Conservation (phyloP, 2,113 vertebrate genomes). For the Coregonus clupeaformis region DNA sequence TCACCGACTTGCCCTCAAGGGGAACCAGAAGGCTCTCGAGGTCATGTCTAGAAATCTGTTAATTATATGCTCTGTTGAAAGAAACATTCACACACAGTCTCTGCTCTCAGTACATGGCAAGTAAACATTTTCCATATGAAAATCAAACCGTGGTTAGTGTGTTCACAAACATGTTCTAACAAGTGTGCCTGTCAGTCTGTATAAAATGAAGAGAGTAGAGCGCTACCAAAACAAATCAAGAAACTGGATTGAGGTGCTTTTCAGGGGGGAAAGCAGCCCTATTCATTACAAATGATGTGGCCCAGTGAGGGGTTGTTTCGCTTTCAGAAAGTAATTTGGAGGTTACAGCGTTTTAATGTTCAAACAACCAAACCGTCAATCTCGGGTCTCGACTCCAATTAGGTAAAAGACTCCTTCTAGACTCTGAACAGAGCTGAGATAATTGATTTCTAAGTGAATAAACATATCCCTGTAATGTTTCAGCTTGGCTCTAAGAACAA, state of each 20-base stretch:
- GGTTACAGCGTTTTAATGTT: constrained; percentile 8
- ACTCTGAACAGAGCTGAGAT: constrained; percentile 21
- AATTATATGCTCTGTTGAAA: constrained; percentile 37
- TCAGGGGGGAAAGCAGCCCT: not conserved
- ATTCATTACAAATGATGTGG: not conserved
- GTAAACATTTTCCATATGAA: constrained; percentile 13
- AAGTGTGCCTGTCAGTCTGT: not conserved
- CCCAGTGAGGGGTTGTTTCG: not conserved
- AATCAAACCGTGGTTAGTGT: not conserved
- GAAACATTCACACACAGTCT: constrained; percentile 5
- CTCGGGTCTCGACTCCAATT: constrained; percentile 31
- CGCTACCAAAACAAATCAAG: not conserved
- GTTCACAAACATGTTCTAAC: not conserved
- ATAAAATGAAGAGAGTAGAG: not conserved
- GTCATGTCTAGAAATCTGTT: constrained; percentile 25
- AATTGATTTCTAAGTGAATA: constrained; percentile 36
- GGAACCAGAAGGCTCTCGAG: not conserved
- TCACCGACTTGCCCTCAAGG: no score
- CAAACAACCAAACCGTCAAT: constrained; percentile 21
- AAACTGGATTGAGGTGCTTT: not conserved
- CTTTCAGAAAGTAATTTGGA: constrained; percentile 9
- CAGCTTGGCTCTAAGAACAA: constrained; percentile 14
- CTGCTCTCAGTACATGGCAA: not conserved
- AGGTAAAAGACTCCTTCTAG: constrained; percentile 17
- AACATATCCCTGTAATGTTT: constrained; percentile 19